Percentiles rank a stretch among this genome's conserved stretches.
Evolutionary conservation across 92 coral and sea anemone genomes (phyloP).

Genomic region (Meandrina meandrites): DNA sequence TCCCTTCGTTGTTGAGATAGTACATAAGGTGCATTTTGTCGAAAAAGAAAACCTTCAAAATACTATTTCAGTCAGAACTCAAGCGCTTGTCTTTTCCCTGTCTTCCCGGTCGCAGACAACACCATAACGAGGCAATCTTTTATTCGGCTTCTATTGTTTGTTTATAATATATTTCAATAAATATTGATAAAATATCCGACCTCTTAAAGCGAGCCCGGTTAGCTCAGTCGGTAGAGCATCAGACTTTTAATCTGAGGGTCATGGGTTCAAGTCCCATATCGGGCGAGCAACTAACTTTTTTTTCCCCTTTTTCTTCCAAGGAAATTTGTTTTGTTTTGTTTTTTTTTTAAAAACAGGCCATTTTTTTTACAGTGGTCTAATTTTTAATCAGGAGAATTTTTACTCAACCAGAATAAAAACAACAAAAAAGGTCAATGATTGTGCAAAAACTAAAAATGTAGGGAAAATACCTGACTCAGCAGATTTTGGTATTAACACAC

Average conservation of each 20-base stretch:
- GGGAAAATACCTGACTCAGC: not conserved
- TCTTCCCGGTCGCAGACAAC: not conserved
- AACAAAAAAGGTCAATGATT: no score
- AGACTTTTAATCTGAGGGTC: constrained; percentile 99
- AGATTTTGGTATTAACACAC: not conserved
- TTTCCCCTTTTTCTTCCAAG: not conserved
- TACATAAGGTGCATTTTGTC: constrained; percentile 89
- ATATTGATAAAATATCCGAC: not conserved
- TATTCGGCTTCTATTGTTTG: not conserved
- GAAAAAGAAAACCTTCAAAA: not conserved
- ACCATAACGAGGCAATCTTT: constrained; percentile 14
- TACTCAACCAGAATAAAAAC: no score
- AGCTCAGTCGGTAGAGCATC: constrained; percentile 99
- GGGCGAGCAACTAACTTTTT: constrained; percentile 67
- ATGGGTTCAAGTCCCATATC: constrained; percentile 99
- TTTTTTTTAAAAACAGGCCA: no score
- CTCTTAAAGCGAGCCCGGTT: constrained; percentile 78
- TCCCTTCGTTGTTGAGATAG: constrained; percentile 73
- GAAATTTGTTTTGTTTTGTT: not conserved
- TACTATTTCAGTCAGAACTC: not conserved
- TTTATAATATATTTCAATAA: not conserved
- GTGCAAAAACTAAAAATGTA: no score
- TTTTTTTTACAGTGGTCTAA: no score
- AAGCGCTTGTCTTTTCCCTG: no score
- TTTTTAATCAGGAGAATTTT: not conserved